phyloP scores from a whole-genome alignment of 2,113 vertebrate genomes.

The Grammatotria lemairii region DNA sequence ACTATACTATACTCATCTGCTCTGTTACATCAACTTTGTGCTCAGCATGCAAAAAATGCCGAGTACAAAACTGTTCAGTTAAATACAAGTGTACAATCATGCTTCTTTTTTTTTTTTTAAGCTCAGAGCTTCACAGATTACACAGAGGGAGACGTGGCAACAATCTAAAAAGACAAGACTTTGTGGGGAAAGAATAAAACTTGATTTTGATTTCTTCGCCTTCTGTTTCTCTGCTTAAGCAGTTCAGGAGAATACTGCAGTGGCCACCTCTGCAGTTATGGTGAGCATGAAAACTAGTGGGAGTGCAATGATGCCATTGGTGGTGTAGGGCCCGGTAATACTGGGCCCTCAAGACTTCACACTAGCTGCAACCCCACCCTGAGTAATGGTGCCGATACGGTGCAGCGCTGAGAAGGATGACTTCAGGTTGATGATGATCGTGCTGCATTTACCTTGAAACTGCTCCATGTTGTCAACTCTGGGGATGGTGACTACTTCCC shows the following conservation, averaged over 20 bases:
- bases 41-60: not conserved
- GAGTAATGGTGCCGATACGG: not conserved
- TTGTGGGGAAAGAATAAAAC: not conserved
- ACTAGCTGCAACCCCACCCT: not conserved
- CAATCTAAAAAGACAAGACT: not conserved
- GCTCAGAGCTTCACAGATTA: not conserved
- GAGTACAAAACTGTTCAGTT: not conserved
- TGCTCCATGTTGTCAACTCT: constrained; percentile 83
- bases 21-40: not conserved
- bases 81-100: not conserved
- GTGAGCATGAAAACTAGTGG: not conserved
- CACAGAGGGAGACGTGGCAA: not conserved
- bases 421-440: not conserved
- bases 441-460: constrained; percentile 61
- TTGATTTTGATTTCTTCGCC: not conserved
- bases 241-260: not conserved
- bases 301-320: not conserved
- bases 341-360: not conserved
- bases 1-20: not conserved
- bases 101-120: not conserved
- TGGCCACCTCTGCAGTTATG: not conserved
- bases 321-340: not conserved
- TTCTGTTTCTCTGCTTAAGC: not conserved
- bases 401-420: not conserved
- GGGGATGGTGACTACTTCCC: constrained; percentile 76